phyloP scores from a whole-genome alignment of 2,113 vertebrate species.

The Uria aalge region DNA sequence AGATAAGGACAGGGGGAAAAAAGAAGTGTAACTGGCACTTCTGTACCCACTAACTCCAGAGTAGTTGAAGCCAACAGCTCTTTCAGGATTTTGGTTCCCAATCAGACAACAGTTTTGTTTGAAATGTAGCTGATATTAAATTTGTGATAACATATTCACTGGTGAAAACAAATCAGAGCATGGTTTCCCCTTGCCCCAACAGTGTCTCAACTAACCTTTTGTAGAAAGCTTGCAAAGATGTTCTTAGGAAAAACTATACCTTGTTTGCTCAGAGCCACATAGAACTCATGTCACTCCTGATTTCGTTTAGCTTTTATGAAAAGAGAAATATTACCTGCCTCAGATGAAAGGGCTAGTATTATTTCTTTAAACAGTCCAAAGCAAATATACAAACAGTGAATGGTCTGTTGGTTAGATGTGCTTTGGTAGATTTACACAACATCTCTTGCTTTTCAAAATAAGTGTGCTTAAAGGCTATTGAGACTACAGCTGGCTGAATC shows the following conservation, averaged over 20 bases:
- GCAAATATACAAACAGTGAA: conserved; percentile 44
- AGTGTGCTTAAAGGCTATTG: not conserved
- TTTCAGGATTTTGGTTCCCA: not conserved
- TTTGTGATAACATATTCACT: not conserved
- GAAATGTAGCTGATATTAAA: not conserved
- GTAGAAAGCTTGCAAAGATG: not conserved
- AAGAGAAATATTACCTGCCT: not conserved
- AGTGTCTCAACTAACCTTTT: not conserved
- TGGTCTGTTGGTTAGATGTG: not conserved
- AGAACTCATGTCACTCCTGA: not conserved
- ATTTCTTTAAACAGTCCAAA: conserved; percentile 54
- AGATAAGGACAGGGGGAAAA: not conserved
- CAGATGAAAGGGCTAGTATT: conserved; percentile 13
- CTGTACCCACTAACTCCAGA: not conserved
- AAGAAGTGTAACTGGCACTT: not conserved
- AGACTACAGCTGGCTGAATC: not conserved
- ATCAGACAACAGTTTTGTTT: not conserved
- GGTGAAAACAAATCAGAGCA: not conserved
- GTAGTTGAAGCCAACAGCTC: not conserved
- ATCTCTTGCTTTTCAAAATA: conserved; percentile 5
- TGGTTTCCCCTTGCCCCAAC: not conserved
- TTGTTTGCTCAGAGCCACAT: conserved; percentile 43
- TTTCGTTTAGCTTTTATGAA: conserved; percentile 46
- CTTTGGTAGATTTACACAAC: not conserved
- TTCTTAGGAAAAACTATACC: conserved; percentile 1